Evolutionary conservation across 2,113 vertebrate genomes (phyloP).

Genomic region (Microtus pennsylvanicus): DNA sequence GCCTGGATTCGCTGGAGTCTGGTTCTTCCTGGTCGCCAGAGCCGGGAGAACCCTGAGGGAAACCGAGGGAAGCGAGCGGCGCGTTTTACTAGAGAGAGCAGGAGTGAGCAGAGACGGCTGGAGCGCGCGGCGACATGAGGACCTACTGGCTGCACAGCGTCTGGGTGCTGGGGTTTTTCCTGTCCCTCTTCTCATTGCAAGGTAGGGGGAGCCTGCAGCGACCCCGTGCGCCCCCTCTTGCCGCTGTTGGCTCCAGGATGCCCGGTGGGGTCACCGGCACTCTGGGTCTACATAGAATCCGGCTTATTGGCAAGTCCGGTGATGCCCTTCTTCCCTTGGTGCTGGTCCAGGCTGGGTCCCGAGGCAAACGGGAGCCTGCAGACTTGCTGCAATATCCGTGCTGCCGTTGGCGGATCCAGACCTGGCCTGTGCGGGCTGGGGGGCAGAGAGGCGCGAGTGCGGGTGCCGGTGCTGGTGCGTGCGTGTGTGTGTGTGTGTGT

Average conservation of each 20-base stretch:
- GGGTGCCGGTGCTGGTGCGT: not conserved
- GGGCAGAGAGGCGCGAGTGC: not conserved
- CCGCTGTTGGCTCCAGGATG: not conserved
- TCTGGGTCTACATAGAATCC: not conserved
- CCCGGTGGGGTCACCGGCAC: conserved; percentile 13
- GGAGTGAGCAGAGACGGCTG: conserved; percentile 60
- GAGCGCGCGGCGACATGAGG: conserved; percentile 87
- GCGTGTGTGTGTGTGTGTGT: not conserved
- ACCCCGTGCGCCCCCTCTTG: not conserved
- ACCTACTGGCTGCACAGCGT: conserved; percentile 92
- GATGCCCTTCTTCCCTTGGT: conserved; percentile 29
- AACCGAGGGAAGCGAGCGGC: conserved; percentile 78
- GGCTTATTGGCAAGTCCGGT: conserved; percentile 64
- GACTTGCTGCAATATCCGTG: conserved; percentile 81
- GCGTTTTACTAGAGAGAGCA: not conserved
- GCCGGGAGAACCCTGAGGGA: conserved; percentile 81
- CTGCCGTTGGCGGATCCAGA: conserved; percentile 66
- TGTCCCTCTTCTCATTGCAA: conserved; percentile 91
- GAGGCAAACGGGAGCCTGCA: conserved; percentile 78
- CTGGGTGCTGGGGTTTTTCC: conserved; percentile 91
- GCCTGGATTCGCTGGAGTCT: conserved; percentile 82
- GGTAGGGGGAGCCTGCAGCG: conserved; percentile 80
- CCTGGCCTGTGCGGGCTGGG: not conserved
- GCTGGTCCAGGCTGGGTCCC: conserved; percentile 56
- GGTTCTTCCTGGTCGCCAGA: conserved; percentile 78